Base-by-base conservation (phyloP, 2,888 invertebrate genomes). In the Gortyna flavago region DNA sequence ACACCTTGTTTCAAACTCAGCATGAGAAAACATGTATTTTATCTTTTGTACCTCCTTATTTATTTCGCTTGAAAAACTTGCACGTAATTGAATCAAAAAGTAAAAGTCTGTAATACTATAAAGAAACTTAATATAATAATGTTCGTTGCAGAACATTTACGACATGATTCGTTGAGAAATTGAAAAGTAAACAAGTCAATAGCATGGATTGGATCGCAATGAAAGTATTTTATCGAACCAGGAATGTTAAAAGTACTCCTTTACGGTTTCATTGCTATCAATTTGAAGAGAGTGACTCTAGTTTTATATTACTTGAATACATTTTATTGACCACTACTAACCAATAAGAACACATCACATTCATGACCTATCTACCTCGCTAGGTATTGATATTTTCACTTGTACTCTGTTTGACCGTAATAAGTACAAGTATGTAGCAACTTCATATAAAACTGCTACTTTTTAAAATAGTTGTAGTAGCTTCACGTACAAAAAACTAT, bases 401-500 rank as follows among this genome's bases (percentile, higher is more conserved):
- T 11, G 18, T 57, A 41, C 11, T n/a, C 35, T 62, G 35, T 54
- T 38, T 54, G 13, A 66, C 4, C 29, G 51, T 77, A 71, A 64
- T 75, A 80, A 84, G 21, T 61, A 71, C 41, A 16, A 73, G n/a
- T 29, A 72, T 73, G 61, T 62, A 65, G 41, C 32, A 70, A 76
- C 67, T 85, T 64, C 29, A 70, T 80, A 75, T 44, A 51, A 65
- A 72, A 71, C 66, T 70, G 54, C 72, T 66, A 71, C 75, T 74
- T 78, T 79, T 72, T 73, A 78, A 81, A 88, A 82, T 81, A 84
- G 83, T 81, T 75, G 72, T 76, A 77, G 13, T 68, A 72, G 79
- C 68, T 84, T 81, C 81, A 75, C 90, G 90, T 85, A 77, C 72
- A 92, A 93, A 93, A 93, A 93, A 91, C 90, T 91, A 91, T 93